phyloP scores from a whole-genome alignment of 2,113 vertebrate species.

The Aphelocoma coerulescens region DNA sequence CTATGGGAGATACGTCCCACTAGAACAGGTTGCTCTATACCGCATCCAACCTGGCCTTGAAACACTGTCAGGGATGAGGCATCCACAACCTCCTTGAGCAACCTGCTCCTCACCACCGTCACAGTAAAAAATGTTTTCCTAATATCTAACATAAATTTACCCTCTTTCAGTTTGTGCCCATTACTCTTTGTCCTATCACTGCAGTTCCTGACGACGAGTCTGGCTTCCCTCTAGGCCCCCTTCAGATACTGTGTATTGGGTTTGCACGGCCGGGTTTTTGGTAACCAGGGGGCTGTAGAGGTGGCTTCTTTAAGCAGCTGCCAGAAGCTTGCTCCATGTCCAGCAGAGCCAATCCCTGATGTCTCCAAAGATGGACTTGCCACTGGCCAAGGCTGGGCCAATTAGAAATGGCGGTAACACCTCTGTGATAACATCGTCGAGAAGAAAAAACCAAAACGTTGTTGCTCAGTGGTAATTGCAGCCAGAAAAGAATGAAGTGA shows the following conservation, averaged over 20 bases:
- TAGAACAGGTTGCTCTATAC: background rate
- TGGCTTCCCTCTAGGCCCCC: background rate
- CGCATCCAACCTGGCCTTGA: background rate
- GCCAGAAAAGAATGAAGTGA: background rate
- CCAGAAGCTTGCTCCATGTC: background rate
- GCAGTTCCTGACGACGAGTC: background rate
- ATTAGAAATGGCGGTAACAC: background rate
- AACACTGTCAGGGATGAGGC: too few species aligned
- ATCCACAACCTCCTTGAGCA: too few species aligned
- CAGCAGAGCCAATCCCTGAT: fast-evolving
- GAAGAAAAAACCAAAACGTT: background rate
- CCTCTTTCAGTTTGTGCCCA: background rate
- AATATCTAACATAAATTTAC: background rate
- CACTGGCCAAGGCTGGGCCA: too few species aligned
- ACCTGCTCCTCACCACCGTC: background rate
- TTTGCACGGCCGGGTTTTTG: background rate
- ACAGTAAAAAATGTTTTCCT: background rate
- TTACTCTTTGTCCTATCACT: background rate
- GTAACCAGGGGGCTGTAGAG: too few species aligned
- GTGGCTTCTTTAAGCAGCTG: background rate
- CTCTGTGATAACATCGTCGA: background rate
- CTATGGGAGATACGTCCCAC: too few species aligned
- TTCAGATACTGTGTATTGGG: fast-evolving
- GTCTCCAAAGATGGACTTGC: background rate
- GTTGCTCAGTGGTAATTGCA: background rate